Evolutionary conservation across 2,797 vertebrate genomes (phyloP).

Genomic region (Enteromius afrohamiltoni): DNA sequence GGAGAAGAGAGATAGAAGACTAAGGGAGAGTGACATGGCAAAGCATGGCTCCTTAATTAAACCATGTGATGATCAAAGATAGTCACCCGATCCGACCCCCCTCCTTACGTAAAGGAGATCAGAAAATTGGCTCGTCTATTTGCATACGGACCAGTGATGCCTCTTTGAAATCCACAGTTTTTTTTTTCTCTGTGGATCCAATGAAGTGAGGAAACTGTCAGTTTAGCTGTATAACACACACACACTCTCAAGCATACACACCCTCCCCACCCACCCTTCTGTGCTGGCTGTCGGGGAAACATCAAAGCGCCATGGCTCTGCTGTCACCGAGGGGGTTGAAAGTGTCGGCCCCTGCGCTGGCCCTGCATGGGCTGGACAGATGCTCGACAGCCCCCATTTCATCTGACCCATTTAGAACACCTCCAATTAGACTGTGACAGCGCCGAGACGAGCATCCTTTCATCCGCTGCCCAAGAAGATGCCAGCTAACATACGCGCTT

Average conservation of each 20-base stretch:
- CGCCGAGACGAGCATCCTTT: slow-evolving; percentile 47
- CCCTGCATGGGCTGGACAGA: slow-evolving; percentile 54
- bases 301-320: slow-evolving; percentile 77
- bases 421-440: slow-evolving; percentile 61
- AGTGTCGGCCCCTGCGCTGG: slow-evolving; percentile 63
- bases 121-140: slow-evolving; percentile 74
- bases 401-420: slow-evolving; percentile 66
- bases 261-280: slow-evolving; percentile 37
- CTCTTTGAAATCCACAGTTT: slow-evolving; percentile 77
- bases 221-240: slow-evolving; percentile 63
- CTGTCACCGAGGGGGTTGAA: slow-evolving; percentile 70
- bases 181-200: slow-evolving; percentile 76
- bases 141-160: slow-evolving; percentile 75
- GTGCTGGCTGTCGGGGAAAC: slow-evolving; percentile 70
- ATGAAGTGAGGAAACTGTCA: slow-evolving; percentile 79
- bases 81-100: slow-evolving; percentile 55
- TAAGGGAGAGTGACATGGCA: slow-evolving; percentile 62
- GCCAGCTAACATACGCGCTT: slow-evolving; percentile 38
- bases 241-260: slow-evolving; percentile 16
- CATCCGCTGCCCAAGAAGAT: slow-evolving; percentile 45
- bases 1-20: slow-evolving; percentile 18
- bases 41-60: slow-evolving; percentile 72
- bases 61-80: slow-evolving; percentile 81
- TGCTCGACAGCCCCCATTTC: slow-evolving; percentile 58
- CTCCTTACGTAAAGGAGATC: slow-evolving; percentile 74